Percentiles rank a stretch among this genome's conserved stretches.
phyloP scores from a whole-genome alignment of 2,888 invertebrate genomes.

The Meloe dianella region DNA sequence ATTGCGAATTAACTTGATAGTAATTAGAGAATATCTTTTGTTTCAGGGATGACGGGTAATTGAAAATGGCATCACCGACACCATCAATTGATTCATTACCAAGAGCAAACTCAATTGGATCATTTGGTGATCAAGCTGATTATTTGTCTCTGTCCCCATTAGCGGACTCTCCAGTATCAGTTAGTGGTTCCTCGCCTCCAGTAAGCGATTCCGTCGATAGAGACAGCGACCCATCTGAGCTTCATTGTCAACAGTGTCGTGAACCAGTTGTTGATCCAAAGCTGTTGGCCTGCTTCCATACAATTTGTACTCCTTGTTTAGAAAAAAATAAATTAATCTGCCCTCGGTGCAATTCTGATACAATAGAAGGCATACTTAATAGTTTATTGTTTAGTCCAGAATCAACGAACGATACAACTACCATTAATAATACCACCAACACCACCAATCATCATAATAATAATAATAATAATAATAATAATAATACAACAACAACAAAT shows the following conservation, averaged over 20 bases:
- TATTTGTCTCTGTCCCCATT: slow-evolving; percentile 68
- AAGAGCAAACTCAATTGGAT: slow-evolving; percentile 90
- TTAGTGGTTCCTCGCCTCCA: slow-evolving; percentile 87
- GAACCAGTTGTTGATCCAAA: slow-evolving; percentile 77
- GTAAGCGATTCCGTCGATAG: slow-evolving; percentile 84
- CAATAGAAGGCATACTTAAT: slow-evolving; percentile 60
- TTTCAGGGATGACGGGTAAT: slow-evolving; percentile 85
- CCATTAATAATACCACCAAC: slow-evolving; percentile 28
- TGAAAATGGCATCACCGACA: slow-evolving; percentile 93
- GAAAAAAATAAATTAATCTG: slow-evolving; percentile 81
- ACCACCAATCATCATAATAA: slow-evolving; percentile 27
- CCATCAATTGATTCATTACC: slow-evolving; percentile 92
- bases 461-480: neutral
- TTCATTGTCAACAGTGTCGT: slow-evolving; percentile 72
- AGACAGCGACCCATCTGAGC: slow-evolving; percentile 55
- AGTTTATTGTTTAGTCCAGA: slow-evolving; percentile 55
- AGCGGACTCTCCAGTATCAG: slow-evolving; percentile 77
- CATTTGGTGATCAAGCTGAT: slow-evolving; percentile 80
- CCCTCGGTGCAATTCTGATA: slow-evolving; percentile 67
- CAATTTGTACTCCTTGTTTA: slow-evolving; percentile 82
- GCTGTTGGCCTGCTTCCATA: slow-evolving; percentile 82
- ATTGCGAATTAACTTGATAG: slow-evolving; percentile 4
- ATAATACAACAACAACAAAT: slow-evolving; percentile 53
- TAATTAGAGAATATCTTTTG: slow-evolving; percentile 52
- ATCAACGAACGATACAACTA: slow-evolving; percentile 44